A percentile compares a stretch with the other conserved stretches of the same genome.
These are phyloP conservation scores for Coptodon rendalli DNA, from an alignment of 2,113 vertebrate genomes.

Conservation along the genomic window DNA sequence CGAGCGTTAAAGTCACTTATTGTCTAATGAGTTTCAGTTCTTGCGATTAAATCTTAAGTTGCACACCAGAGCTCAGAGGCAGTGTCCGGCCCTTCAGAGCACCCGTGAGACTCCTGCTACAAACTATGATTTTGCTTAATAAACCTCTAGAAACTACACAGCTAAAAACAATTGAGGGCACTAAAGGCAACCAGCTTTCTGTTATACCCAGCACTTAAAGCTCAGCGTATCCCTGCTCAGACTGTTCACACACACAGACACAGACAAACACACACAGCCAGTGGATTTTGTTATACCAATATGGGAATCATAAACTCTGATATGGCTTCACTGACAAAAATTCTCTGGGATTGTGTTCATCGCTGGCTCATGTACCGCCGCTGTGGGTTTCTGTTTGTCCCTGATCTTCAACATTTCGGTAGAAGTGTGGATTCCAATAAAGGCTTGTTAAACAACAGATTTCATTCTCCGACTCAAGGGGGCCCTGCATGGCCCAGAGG, in stretches of 20 bases:
- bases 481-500: slow-evolving; percentile 56
- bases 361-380: slow-evolving; percentile 35
- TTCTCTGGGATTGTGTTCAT: slow-evolving; percentile 6
- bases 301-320: slow-evolving; percentile 7
- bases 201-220: slow-evolving; percentile 45
- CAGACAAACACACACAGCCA: not conserved
- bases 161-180: not conserved
- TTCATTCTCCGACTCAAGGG: slow-evolving; percentile 57
- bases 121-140: not conserved
- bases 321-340: slow-evolving; percentile 14
- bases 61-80: not conserved
- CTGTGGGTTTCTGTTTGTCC: slow-evolving; percentile 57
- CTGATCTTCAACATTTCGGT: slow-evolving; percentile 60
- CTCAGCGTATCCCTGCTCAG: slow-evolving; percentile 15
- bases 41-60: not conserved
- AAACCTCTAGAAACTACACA: slow-evolving; percentile 5
- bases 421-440: slow-evolving; percentile 65
- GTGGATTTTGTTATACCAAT: slow-evolving; percentile 30
- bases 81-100: not conserved
- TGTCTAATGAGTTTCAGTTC: not conserved
- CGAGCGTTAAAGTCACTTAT: not conserved
- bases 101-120: not conserved
- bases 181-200: not conserved
- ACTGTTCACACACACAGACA: slow-evolving; percentile 6
- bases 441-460: slow-evolving; percentile 65